phyloP scores from a whole-genome alignment of 2,113 vertebrate species.

The Xenopus borealis region DNA sequence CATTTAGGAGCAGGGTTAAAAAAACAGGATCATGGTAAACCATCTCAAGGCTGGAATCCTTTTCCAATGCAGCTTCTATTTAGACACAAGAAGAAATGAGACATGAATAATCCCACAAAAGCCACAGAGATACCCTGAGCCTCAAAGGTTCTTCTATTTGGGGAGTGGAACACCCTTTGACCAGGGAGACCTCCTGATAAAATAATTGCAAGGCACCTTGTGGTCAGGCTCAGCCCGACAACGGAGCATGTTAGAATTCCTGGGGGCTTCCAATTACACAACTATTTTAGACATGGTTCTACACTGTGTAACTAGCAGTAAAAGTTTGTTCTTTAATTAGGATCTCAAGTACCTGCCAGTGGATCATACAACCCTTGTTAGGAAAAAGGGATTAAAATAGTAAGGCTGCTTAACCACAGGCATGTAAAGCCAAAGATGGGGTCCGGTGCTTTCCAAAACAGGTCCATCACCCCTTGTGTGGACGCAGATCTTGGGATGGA shows the following conservation, averaged over 20 bases:
- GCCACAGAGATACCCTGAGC: background rate
- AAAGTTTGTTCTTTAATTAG: conserved; percentile 17
- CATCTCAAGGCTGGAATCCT: too few species aligned
- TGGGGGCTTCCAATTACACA: background rate
- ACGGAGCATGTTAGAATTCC: background rate
- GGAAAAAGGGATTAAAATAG: conserved; percentile 5
- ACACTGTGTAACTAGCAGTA: background rate
- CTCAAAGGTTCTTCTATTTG: background rate
- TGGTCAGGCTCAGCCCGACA: background rate
- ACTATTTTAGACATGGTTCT: conserved; percentile 11
- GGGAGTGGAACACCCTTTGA: background rate
- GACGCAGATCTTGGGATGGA: too few species aligned
- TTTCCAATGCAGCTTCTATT: background rate
- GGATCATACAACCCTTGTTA: background rate
- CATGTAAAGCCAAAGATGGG: too few species aligned
- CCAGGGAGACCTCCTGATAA: background rate
- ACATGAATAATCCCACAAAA: background rate
- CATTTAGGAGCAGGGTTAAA: too few species aligned
- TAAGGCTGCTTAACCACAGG: too few species aligned
- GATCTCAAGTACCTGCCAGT: background rate
- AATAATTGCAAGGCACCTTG: conserved; percentile 14
- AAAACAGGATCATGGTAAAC: too few species aligned
- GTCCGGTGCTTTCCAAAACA: too few species aligned
- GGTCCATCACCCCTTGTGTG: too few species aligned
- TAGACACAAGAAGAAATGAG: conserved; percentile 9